Evolutionary conservation across 1,140 invertebrate genomes (phyloP), one percentile per base, ranked within the genome.

Genomic region (Drosophila lacertosa): DNA sequence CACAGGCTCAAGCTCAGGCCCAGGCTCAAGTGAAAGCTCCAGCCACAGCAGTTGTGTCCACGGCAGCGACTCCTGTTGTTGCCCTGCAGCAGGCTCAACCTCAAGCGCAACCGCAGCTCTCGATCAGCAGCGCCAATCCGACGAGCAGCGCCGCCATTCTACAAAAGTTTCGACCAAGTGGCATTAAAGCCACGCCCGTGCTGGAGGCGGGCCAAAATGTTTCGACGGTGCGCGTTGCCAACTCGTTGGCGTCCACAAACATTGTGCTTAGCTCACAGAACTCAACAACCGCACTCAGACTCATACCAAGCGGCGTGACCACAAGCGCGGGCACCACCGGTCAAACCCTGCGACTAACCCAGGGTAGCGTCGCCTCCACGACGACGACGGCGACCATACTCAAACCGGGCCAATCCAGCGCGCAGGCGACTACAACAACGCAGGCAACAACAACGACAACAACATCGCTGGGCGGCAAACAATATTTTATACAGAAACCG

Each of bases 401-500:
- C 2, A 91, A 88, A 68, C 60, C 77, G 13, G 24, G 68, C 0
- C 59, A 68, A 10, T 32, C 63, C 1, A 11, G 45, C 3, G 20
- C 20, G 3, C 54, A 58, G 16, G n/a, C n/a, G n/a, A 42, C 48
- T n/a, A 15, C 39, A 11, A 29, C 69, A 63, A 24, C 47, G 37
- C 7, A 35, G 11, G n/a, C 44, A 50, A 20, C 45, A n/a, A n/a
- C n/a, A n/a, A n/a, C n/a, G 11, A 16, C 69, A 9, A 45, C 89
- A 9, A 68, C 83, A 0, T 76, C 90, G 1, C 74, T 91, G 22
- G 79, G 89, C 7, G 89, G 86, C 10, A 91, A 91, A 39, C 90
- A 91, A 26, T 91, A 89, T 45, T 81, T 91, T 13, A 81, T 91
- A 29, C 90, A 91, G 45, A 91, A 91, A 26, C 90, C 90, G 0